Conservation (phyloP, 2,113 vertebrate genomes). For the Ophthalmolycus amberensis region DNA sequence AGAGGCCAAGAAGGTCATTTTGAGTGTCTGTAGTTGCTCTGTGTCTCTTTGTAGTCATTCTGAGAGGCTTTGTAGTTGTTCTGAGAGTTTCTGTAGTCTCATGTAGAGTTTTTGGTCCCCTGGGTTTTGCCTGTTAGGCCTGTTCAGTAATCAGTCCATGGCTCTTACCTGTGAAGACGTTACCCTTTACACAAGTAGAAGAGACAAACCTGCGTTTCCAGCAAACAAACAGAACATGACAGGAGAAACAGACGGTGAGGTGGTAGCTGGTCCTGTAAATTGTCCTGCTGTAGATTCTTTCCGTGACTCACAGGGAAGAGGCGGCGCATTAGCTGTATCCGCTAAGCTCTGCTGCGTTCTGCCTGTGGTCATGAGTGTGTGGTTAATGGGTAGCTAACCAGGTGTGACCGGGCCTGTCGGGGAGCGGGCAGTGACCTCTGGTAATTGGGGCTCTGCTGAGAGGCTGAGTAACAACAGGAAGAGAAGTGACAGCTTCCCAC, state of each 20-base stretch:
- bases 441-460: conserved; percentile 73
- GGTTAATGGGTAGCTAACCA: conserved; percentile 50
- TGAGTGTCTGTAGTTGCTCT: no score
- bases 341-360: conserved; percentile 38
- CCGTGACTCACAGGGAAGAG: conserved; percentile 28
- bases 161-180: neutral
- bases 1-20: neutral
- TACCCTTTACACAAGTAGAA: neutral
- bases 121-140: no score
- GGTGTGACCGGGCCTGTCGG: conserved; percentile 51
- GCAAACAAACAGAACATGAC: neutral
- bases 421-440: conserved; percentile 36
- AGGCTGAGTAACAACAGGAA: conserved; percentile 66
- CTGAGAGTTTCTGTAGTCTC: no score
- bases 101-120: no score
- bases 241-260: neutral
- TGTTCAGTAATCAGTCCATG: no score
- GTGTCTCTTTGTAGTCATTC: no score
- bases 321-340: conserved; percentile 40
- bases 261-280: neutral
- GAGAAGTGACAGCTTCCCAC: conserved; percentile 70
- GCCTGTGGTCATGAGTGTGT: conserved; percentile 38
- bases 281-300: conserved; percentile 2
- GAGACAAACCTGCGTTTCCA: neutral
- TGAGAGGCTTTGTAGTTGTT: no score